A percentile compares a stretch with the other conserved stretches of the same genome.
Evolutionary conservation across 2,113 vertebrate species (phyloP).

Genomic region (Clupea harengus): DNA sequence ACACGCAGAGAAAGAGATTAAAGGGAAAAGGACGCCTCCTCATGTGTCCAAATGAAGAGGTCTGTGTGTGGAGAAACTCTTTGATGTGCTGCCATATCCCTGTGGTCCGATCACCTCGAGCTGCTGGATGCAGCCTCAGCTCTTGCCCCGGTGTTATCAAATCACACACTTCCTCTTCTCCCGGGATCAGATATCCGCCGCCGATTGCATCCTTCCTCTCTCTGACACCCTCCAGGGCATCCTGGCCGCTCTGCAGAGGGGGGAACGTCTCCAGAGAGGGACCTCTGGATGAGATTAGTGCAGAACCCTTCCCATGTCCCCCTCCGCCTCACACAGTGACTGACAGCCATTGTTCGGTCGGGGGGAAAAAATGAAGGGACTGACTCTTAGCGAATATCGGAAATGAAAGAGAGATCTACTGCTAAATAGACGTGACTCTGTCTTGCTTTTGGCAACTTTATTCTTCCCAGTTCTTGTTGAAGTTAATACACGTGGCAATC

Average conservation of each 20-base stretch:
- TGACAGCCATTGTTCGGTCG: conserved; percentile 13
- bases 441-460: too few relatives aligned
- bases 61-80: too few relatives aligned
- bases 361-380: neutral
- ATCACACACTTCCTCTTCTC: conserved; percentile 12
- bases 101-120: too few relatives aligned
- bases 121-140: too few relatives aligned
- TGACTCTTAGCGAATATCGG: too few relatives aligned
- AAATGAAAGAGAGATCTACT: too few relatives aligned
- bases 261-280: neutral
- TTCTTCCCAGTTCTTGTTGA: too few relatives aligned
- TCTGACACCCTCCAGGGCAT: conserved; percentile 12
- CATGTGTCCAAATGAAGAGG: too few relatives aligned
- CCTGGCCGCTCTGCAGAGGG: conserved; percentile 15
- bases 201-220: neutral
- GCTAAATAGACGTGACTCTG: too few relatives aligned
- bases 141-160: neutral
- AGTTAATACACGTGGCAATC: too few relatives aligned
- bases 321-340: neutral
- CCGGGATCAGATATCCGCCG: conserved; percentile 31
- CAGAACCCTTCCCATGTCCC: too few relatives aligned
- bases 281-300: neutral
- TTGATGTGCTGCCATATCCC: too few relatives aligned
- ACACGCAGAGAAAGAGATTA: neutral
- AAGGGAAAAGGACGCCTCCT: neutral